These are phyloP conservation scores for Aleadryas rufinucha DNA, from an alignment of 2,113 vertebrate genomes.

Conservation along the genomic window DNA sequence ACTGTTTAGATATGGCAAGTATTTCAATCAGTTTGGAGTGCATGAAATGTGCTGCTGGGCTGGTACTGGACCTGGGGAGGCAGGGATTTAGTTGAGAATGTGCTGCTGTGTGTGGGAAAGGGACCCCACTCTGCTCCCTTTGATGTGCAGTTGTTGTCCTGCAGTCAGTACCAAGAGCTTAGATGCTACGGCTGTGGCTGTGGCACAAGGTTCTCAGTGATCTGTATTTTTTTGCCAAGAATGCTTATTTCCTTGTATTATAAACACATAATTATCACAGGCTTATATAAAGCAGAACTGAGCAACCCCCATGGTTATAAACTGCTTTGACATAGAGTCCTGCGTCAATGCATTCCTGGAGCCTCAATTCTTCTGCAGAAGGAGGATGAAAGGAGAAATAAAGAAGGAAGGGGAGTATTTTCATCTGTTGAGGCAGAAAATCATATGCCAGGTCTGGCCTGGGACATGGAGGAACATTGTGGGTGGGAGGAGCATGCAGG, in stretches of 20 bases:
- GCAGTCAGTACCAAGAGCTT: neutral
- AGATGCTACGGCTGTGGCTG: neutral
- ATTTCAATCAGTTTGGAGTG: neutral
- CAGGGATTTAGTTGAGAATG: neutral
- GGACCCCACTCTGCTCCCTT: neutral
- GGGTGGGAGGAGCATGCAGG: neutral
- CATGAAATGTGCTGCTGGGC: neutral
- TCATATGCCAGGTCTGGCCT: neutral
- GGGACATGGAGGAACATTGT: rapidly evolving
- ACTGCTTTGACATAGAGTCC: neutral
- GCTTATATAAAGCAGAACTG: neutral
- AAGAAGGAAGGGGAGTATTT: neutral
- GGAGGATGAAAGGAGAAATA: neutral
- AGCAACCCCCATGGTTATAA: neutral
- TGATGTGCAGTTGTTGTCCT: neutral
- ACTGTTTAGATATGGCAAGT: neutral
- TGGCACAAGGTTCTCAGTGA: neutral
- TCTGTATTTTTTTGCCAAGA: neutral
- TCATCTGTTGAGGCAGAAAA: neutral
- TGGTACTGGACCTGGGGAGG: neutral
- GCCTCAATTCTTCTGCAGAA: neutral
- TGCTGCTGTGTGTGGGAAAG: neutral
- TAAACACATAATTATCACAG: neutral
- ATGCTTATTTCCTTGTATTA: neutral
- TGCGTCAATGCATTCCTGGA: neutral